Evolutionary conservation across 1,140 invertebrate species (phyloP), one percentile per base, ranked within the genome.

Genomic region (Marisa cornuarietis): DNA sequence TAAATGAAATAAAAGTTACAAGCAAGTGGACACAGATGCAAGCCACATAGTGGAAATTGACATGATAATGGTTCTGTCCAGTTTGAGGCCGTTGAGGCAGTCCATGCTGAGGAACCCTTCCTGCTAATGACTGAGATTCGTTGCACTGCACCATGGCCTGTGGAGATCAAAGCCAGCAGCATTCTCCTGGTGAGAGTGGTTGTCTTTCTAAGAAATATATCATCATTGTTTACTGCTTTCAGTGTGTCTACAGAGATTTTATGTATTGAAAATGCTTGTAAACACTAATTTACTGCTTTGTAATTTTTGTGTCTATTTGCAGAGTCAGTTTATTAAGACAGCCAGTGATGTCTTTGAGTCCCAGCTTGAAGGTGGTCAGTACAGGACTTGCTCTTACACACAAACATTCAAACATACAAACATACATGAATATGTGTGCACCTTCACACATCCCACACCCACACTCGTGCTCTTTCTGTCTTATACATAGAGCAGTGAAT

Each of bases 71-170:
- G 74, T 76, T 74, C 74, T 61, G 86, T 78, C 22, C 81, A 90
- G 88, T 90, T 88, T 88, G 87, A 90, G 76, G 81, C 83, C 13
- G 83, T 89, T 71, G 89, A 89, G 80, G 82, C 83, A 24, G 85
- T 90, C 31, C 88, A 87, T 83, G 85, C 85, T 73, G 88, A 88
- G 76, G 90, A 87, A 80, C 89, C 87, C 63, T 91, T 91, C 83
- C 83, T 91, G 22, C 63, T 91, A 71, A 86, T 88, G 76, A 85
- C 88, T 20, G 90, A 91, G 75, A 82, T 92, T 10, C 84, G 83
- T n/a, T 91, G 88, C 82, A 86, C 85, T 13, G 89, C 91, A 26
- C 87, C 89, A n/a, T 90, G 90, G 86, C 84, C 89, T 13, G 79
- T 92, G 13, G 82, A 87, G 66, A 87, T 92, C n/a, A 81, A 88